A percentile compares a stretch with the other conserved stretches of the same genome.
phyloP scores from a whole-genome alignment of 2,888 invertebrate species.

The Drosophila demipolita region DNA sequence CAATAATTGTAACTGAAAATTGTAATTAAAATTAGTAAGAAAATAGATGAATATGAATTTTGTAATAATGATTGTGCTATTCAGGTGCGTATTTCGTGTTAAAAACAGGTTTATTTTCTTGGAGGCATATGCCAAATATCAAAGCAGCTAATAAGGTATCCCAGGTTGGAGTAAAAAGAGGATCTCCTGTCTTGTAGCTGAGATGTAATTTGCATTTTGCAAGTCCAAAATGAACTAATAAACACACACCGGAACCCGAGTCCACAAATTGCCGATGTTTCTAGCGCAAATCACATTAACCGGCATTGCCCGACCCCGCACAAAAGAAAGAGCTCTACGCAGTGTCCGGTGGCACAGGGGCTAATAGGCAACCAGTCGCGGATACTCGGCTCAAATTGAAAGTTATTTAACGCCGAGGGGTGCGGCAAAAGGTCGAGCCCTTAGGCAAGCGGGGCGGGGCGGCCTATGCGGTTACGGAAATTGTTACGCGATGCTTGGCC shows the following conservation, averaged over 20 bases:
- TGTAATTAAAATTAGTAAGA: not conserved
- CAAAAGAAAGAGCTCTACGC: constrained; percentile 36
- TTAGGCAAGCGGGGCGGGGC: constrained; percentile 11
- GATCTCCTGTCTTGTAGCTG: constrained; percentile 8
- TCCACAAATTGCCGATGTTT: constrained; percentile 72
- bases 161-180: not conserved
- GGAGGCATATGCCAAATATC: no score
- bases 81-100: not conserved
- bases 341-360: constrained; percentile 51
- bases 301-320: constrained; percentile 23
- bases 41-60: not conserved
- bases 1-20: not conserved
- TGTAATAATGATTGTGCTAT: not conserved
- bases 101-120: not conserved
- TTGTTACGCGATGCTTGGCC: constrained; percentile 70
- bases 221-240: constrained; percentile 69
- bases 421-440: constrained; percentile 14
- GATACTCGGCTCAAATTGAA: constrained; percentile 75
- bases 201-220: constrained; percentile 64
- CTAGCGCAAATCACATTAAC: constrained; percentile 50
- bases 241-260: constrained; percentile 63
- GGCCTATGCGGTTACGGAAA: constrained; percentile 71
- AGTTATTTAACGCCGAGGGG: constrained; percentile 70
- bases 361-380: constrained; percentile 70
- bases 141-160: not conserved